Evolutionary conservation across 2,113 vertebrate genomes (phyloP).

Genomic region (Scartelaos histophorus): DNA sequence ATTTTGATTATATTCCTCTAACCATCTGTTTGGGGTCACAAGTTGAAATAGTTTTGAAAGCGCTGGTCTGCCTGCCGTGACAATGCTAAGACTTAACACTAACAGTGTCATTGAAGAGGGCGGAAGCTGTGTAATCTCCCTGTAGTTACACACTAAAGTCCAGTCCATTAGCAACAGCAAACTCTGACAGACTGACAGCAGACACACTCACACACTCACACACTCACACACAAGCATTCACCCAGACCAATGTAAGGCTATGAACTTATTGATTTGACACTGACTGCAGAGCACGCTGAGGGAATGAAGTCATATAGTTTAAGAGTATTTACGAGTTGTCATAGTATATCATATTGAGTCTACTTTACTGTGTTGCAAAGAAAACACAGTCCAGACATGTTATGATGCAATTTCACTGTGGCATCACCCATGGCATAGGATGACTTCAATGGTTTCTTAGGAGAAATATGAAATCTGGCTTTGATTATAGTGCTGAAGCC

Average conservation of each 20-base stretch:
- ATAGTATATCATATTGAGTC: constrained; percentile 14
- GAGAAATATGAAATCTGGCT: constrained; percentile 57
- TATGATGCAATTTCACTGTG: constrained; percentile 40
- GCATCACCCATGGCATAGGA: constrained; percentile 41
- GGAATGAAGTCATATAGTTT: constrained; percentile 16
- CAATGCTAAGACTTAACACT: constrained; percentile 66
- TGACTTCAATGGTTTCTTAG: constrained; percentile 32
- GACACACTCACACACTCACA: too few relatives aligned
- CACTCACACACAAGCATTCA: constrained; percentile 5
- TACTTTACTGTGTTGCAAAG: constrained; percentile 30
- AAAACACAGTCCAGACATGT: constrained; percentile 19
- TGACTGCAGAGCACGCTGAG: constrained; percentile 26
- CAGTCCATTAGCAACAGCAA: constrained; percentile 25
- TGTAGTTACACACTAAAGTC: constrained; percentile 42
- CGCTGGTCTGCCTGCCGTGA: constrained; percentile 45
- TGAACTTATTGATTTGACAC: constrained; percentile 39
- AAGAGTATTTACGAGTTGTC: constrained; percentile 26
- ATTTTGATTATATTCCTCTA: background rate
- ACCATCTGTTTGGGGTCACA: constrained; percentile 34
- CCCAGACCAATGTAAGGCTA: constrained; percentile 27
- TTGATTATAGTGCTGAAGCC: constrained; percentile 40
- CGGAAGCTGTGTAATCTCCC: constrained; percentile 71
- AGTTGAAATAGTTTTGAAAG: constrained; percentile 53
- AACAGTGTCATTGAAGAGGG: constrained; percentile 54
- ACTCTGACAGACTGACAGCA: constrained; percentile 1